Conservation (phyloP, 2,797 vertebrate species). For the Accipiter badius region DNA sequence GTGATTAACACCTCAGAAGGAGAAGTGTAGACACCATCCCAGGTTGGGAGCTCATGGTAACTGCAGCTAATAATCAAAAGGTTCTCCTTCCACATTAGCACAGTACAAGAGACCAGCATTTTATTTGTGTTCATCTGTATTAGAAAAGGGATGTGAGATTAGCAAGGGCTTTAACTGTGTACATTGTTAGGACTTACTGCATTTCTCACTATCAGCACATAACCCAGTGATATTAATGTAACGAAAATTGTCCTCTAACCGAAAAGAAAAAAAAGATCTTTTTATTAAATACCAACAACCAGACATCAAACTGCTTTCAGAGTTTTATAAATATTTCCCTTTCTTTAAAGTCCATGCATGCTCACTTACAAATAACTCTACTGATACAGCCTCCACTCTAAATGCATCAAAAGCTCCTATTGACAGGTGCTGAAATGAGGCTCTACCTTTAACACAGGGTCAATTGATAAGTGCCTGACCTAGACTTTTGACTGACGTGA, state of each 20-base stretch:
- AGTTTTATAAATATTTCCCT: constrained; percentile 3
- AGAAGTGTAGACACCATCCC: constrained; percentile 47
- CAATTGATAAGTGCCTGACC: constrained; percentile 80
- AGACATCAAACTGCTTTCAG: not conserved
- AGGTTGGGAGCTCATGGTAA: constrained; percentile 53
- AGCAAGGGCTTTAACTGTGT: constrained; percentile 29
- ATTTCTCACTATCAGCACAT: not conserved
- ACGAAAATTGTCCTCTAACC: not conserved
- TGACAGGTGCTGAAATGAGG: constrained; percentile 75
- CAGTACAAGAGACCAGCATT: constrained; percentile 45
- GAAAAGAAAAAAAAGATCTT: not conserved
- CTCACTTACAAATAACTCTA: constrained; percentile 35
- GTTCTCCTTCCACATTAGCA: constrained; percentile 63
- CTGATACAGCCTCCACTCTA: constrained; percentile 37
- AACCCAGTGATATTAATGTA: not conserved
- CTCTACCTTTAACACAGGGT: constrained; percentile 76
- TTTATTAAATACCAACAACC: not conserved
- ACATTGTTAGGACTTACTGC: not conserved
- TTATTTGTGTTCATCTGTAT: constrained; percentile 52
- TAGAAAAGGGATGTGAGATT: constrained; percentile 15
- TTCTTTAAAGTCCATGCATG: constrained; percentile 47
- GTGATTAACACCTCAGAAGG: constrained; percentile 78
- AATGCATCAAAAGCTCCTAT: constrained; percentile 74
- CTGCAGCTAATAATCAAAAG: constrained; percentile 63
- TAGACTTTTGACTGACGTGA: constrained; percentile 75